These are phyloP conservation scores for Muntiacus reevesi DNA, from an alignment of 2,113 vertebrate genomes.

Conservation along the genomic window DNA sequence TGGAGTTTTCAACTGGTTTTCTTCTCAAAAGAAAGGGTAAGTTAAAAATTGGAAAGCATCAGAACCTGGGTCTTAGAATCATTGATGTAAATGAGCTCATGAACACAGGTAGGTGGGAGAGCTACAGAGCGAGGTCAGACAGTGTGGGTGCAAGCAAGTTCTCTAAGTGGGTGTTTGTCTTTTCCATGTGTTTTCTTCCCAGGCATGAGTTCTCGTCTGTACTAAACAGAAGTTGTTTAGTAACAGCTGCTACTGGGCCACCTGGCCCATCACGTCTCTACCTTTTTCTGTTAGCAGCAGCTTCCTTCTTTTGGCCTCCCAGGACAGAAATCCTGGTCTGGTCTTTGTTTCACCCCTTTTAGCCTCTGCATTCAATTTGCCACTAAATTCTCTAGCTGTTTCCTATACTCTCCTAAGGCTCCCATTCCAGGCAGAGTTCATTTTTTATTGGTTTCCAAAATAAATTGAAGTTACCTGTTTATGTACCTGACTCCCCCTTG, in stretches of 20 bases:
- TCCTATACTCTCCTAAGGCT: neutral
- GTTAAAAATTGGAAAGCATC: neutral
- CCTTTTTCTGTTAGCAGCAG: neutral
- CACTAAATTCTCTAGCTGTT: neutral
- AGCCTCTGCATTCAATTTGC: neutral
- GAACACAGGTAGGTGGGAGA: neutral
- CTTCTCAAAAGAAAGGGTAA: neutral
- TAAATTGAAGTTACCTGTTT: neutral
- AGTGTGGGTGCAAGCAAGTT: neutral
- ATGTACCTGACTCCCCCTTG: neutral
- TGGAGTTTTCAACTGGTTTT: neutral
- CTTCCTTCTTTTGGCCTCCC: neutral
- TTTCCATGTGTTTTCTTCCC: constrained; percentile 11
- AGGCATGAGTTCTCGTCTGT: neutral
- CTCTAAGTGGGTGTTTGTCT: constrained; percentile 10
- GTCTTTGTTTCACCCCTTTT: neutral
- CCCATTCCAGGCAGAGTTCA: neutral
- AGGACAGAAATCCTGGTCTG: neutral
- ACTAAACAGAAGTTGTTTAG: neutral
- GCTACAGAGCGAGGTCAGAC: neutral
- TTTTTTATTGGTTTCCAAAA: neutral
- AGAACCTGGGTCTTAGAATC: neutral
- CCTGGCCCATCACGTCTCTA: neutral
- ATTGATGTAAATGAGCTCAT: neutral
- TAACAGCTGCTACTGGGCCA: neutral